phyloP scores from a whole-genome alignment of 1,140 invertebrate species.

The Apocrypta bakeri region DNA sequence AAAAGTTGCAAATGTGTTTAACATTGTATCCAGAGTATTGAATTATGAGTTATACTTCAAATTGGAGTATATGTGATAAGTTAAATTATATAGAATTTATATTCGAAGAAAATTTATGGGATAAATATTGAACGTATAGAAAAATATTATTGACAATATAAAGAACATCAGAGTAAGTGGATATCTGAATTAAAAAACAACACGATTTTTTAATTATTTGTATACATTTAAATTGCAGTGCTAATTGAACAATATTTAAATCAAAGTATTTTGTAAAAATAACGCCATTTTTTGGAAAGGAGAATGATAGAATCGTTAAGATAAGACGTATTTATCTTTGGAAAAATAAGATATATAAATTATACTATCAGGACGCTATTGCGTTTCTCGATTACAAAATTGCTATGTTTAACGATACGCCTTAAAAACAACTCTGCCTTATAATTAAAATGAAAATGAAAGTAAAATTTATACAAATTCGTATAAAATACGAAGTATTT shows the following conservation, averaged over 20 bases:
- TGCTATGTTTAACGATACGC: slow-evolving; percentile 23
- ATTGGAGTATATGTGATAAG: slow-evolving; percentile 28
- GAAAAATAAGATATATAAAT: not conserved
- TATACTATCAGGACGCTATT: too few species aligned
- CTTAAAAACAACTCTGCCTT: slow-evolving; percentile 27
- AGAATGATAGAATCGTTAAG: not conserved
- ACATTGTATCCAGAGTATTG: slow-evolving; percentile 14
- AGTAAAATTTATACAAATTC: not conserved
- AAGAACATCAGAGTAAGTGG: not conserved
- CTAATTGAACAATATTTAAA: not conserved
- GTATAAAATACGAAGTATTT: slow-evolving; percentile 11
- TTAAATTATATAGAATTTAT: slow-evolving; percentile 16
- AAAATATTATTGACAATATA: not conserved
- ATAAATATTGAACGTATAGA: not conserved
- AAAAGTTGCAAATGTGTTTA: not conserved
- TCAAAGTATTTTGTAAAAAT: not conserved
- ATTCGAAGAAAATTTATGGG: not conserved
- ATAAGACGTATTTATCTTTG: not conserved
- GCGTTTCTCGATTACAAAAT: not conserved
- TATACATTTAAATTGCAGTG: not conserved
- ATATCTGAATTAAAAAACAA: not conserved
- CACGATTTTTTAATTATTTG: too few species aligned
- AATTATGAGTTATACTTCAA: slow-evolving; percentile 3
- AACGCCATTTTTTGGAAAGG: too few species aligned
- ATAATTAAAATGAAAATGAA: slow-evolving; percentile 9